Percentiles rank a stretch among this genome's conserved stretches.
These are phyloP conservation scores for Lasioglossum baleicum DNA, from an alignment of 1,140 invertebrate genomes.

Conservation along the genomic window DNA sequence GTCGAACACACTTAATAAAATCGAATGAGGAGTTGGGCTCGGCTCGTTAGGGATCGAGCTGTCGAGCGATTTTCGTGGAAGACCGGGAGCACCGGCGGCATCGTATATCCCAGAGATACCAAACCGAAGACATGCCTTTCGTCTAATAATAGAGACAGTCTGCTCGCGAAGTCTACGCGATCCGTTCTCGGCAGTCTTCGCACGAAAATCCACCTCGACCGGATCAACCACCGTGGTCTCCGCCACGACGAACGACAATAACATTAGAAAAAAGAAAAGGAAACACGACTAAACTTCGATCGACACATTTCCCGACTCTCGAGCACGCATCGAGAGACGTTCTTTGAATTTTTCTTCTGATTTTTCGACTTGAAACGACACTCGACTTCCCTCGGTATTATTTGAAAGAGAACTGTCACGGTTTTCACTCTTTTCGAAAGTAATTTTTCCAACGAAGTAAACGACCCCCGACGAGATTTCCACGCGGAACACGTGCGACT, in stretches of 20 bases:
- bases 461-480: slow-evolving; percentile 3
- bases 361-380: not conserved
- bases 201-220: slow-evolving; percentile 68
- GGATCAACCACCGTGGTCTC: slow-evolving; percentile 54
- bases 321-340: not conserved
- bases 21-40: not conserved
- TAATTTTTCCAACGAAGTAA: slow-evolving; percentile 12
- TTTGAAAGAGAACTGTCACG: not conserved
- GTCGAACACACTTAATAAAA: not conserved
- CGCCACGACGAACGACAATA: slow-evolving; percentile 56
- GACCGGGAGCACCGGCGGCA: slow-evolving; percentile 24
- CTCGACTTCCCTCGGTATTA: not conserved
- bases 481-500: not conserved
- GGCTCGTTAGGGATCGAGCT: not conserved
- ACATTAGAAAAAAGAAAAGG: slow-evolving; percentile 26
- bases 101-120: slow-evolving; percentile 61
- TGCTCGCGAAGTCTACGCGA: slow-evolving; percentile 50
- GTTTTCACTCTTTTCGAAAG: not conserved
- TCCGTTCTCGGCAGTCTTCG: slow-evolving; percentile 53
- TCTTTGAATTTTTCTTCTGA: not conserved
- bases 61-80: slow-evolving; percentile 35
- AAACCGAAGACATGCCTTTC: slow-evolving; percentile 64
- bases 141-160: slow-evolving; percentile 70
- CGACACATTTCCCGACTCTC: not conserved
- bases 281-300: slow-evolving; percentile 13